Evolutionary conservation across 92 coral and sea anemone species (phyloP).

Genomic region (Siderastrea siderea): DNA sequence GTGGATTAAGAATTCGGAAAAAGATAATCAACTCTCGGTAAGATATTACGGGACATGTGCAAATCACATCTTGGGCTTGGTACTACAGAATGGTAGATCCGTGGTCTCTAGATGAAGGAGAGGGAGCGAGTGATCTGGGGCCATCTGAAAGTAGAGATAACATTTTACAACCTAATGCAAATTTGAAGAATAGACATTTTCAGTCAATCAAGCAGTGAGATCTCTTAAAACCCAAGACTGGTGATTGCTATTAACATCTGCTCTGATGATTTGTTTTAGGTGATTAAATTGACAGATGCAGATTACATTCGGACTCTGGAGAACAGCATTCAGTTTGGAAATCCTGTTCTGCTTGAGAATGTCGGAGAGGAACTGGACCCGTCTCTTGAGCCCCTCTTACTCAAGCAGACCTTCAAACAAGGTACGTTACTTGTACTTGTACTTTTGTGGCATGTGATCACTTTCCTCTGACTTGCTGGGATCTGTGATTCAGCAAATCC

Average conservation of each 20-base stretch:
- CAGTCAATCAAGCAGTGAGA: neutral
- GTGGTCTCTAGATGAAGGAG: too few relatives aligned
- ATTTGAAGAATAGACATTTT: neutral
- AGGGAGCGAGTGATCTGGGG: too few relatives aligned
- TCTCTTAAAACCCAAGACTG: neutral
- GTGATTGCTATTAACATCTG: neutral
- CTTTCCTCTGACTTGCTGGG: too few relatives aligned
- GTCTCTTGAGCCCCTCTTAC: conserved; percentile 94
- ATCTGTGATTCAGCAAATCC: too few relatives aligned
- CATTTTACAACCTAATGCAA: neutral
- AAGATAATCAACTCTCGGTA: conserved; percentile 96
- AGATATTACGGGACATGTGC: conserved; percentile 1
- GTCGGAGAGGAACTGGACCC: conserved; percentile 99
- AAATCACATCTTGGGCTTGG: too few relatives aligned
- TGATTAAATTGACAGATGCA: conserved; percentile 94
- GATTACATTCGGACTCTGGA: conserved; percentile 98
- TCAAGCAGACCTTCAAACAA: conserved; percentile 98
- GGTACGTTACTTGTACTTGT: conserved; percentile 58
- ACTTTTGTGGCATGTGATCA: too few relatives aligned
- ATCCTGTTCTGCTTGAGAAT: conserved; percentile 97
- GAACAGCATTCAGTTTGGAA: conserved; percentile 99
- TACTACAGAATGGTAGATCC: too few relatives aligned
- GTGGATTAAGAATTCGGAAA: conserved; percentile 99
- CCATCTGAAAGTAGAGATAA: too few relatives aligned
- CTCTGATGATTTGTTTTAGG: conserved; percentile 56